Percentiles rank a stretch among this genome's conserved stretches.
Conservation (phyloP, 2,113 vertebrate genomes). For the Strix aluco region DNA sequence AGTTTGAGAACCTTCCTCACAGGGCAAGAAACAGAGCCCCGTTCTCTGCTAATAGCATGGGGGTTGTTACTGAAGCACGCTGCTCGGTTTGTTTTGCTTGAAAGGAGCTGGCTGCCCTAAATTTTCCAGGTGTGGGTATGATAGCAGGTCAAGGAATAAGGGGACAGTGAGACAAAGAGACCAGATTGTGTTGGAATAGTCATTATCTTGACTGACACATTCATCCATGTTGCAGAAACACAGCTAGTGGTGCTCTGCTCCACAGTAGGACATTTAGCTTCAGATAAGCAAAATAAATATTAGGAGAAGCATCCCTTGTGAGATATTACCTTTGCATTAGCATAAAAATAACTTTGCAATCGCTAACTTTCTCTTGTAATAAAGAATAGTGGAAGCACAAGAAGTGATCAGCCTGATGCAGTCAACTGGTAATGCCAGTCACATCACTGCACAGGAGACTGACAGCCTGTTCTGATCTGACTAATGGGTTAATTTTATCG, state of each 20-base stretch:
- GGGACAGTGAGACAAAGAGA: not conserved
- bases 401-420: not conserved
- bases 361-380: not conserved
- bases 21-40: not conserved
- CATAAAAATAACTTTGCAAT: slow-evolving; percentile 12
- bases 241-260: not conserved
- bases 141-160: slow-evolving; percentile 7
- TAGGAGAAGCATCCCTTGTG: not conserved
- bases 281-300: slow-evolving; percentile 23
- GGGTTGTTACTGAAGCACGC: not conserved
- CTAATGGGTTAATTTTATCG: slow-evolving; percentile 23
- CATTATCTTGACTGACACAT: not conserved
- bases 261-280: not conserved
- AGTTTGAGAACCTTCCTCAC: not conserved
- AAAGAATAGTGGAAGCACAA: not conserved
- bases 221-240: not conserved
- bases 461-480: slow-evolving; percentile 14
- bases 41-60: not conserved
- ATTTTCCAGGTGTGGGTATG: not conserved
- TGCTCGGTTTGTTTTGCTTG: not conserved
- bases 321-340: not conserved
- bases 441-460: not conserved
- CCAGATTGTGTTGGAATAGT: not conserved
- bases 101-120: not conserved
- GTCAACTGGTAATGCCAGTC: not conserved